Percentiles rank a stretch among this genome's conserved stretches.
Conservation (phyloP, 1,140 invertebrate species). For the Plectus sambesii region DNA sequence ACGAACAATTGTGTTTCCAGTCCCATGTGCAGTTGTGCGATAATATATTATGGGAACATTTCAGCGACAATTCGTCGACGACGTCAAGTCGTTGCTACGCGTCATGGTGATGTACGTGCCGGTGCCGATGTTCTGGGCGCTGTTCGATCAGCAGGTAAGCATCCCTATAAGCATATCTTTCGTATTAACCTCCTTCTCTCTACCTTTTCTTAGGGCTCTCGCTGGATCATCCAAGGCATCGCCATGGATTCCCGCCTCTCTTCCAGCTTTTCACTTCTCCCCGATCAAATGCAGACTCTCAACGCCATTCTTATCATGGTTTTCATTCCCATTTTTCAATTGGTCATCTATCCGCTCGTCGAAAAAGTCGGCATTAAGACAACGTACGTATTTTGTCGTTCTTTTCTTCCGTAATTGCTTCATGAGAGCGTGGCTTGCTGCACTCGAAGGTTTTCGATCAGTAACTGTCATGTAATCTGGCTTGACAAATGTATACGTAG, state of each 20-base stretch:
- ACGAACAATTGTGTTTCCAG: too few species aligned
- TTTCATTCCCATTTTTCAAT: slow-evolving; percentile 40
- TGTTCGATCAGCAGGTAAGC: slow-evolving; percentile 52
- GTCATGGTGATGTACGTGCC: slow-evolving; percentile 50
- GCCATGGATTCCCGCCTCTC: slow-evolving; percentile 36
- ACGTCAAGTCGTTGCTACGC: slow-evolving; percentile 47
- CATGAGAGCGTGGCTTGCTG: too few species aligned
- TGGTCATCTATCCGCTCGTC: slow-evolving; percentile 33
- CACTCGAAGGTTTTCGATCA: too few species aligned
- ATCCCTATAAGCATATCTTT: slow-evolving; percentile 32
- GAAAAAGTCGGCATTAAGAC: slow-evolving; percentile 25
- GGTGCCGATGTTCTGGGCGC: slow-evolving; percentile 64
- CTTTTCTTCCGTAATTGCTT: too few species aligned
- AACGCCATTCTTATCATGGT: slow-evolving; percentile 38
- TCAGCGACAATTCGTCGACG: slow-evolving; percentile 52
- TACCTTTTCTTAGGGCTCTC: neutral
- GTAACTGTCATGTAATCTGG: too few species aligned
- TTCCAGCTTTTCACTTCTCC: slow-evolving; percentile 53
- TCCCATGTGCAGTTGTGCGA: too few species aligned
- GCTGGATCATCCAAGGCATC: slow-evolving; percentile 18
- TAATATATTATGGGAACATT: too few species aligned
- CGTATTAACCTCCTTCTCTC: slow-evolving; percentile 28
- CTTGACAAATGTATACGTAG: too few species aligned
- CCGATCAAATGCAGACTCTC: slow-evolving; percentile 71
- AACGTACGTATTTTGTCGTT: slow-evolving; percentile 24